phyloP scores from a whole-genome alignment of 2,113 vertebrate species.

The Hemiprocne comata region DNA sequence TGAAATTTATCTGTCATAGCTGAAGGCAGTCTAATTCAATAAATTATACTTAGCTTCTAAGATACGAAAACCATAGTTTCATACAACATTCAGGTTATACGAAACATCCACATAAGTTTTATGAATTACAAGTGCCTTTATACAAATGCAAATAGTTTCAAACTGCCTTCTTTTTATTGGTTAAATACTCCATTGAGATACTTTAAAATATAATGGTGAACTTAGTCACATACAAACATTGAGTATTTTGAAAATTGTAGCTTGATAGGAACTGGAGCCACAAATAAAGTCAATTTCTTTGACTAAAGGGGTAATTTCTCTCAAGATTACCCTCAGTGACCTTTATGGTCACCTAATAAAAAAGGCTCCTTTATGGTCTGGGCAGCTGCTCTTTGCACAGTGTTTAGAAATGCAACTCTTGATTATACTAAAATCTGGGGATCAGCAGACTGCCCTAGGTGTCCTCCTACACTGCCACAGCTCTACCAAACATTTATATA shows the following conservation, averaged over 20 bases:
- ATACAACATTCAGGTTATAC: not conserved
- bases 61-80: not conserved
- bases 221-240: not conserved
- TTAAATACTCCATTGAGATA: not conserved
- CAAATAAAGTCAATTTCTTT: not conserved
- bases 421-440: not conserved
- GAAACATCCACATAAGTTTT: not conserved
- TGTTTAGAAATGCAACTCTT: rapidly evolving
- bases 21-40: not conserved
- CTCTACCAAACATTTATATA: not conserved
- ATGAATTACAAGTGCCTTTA: not conserved
- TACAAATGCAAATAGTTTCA: not conserved
- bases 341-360: not conserved
- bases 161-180: not conserved
- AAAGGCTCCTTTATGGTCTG: not conserved
- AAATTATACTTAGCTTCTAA: not conserved
- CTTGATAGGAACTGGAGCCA: not conserved
- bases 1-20: not conserved
- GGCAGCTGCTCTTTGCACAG: not conserved
- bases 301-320: not conserved
- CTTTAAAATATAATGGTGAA: not conserved
- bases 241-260: not conserved
- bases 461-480: not conserved
- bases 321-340: not conserved
- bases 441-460: not conserved